Base-by-base conservation (phyloP, 2,888 invertebrate species). In the Agonopterix alstromeriana region DNA sequence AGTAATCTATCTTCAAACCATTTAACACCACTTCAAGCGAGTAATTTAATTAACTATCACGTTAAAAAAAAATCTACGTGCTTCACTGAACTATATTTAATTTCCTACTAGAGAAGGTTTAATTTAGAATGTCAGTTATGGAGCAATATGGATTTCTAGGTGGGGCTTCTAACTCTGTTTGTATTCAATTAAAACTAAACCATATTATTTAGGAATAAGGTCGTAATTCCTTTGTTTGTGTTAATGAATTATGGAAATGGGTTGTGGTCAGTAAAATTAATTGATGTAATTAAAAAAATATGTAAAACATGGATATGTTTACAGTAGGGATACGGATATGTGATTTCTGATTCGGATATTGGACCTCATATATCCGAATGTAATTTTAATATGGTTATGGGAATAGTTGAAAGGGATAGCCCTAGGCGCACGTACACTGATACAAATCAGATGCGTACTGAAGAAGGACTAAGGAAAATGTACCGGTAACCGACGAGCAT, bases 11-110 rank as follows among this genome's bases (percentile, higher is more conserved):
- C 58, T 56, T 58, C 61, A 60, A 65, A 61, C 55, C 53, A 52
- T 62, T 75, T 73, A 70, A 62, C 73, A 65, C 72, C 55, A 60
- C 27, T 53, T 57, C 53, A 54, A 61, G 51, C 62, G 57, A 46
- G 53, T 60, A 62, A 63, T 65, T 61, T 54, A 53, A 55, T 55
- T 27, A 5, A 27, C 17, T 27, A 27, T 27, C 27, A 27, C 1
- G 27, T 27, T 27, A 27, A 27, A 27, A 27, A 27, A 27, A 27
- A 27, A 27, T 7, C 27, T 27, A 27, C 27, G 0, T 27, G 27
- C 27, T 27, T 27, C 27, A 27, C 3, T 27, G 27, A 5, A 27
- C 27, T 41, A 8, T 35, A 43, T 35, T 43, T n/a, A 10, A 43
- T 35, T 8, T 7, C 11, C 2, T 14, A 57, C 48, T 52, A 63